Evolutionary conservation across 2,797 vertebrate genomes (phyloP).

Genomic region (Acanthurus tractus): DNA sequence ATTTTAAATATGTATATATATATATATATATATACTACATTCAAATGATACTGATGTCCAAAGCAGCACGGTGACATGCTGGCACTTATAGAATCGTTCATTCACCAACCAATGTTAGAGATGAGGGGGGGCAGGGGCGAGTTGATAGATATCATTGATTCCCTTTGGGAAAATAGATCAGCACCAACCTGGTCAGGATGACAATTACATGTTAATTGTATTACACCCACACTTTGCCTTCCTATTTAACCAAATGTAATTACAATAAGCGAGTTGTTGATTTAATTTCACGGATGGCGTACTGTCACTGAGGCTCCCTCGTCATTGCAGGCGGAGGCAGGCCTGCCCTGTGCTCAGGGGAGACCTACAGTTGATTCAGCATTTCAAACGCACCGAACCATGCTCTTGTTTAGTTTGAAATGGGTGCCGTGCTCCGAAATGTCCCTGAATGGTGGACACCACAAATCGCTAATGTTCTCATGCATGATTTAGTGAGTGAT

Average conservation of each 20-base stretch:
- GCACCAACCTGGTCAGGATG: constrained; percentile 78
- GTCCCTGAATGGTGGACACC: constrained; percentile 73
- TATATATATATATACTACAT: no score
- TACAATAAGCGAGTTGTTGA: constrained; percentile 84
- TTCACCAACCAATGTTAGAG: constrained; percentile 33
- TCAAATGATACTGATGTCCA: no score
- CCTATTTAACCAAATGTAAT: constrained; percentile 85
- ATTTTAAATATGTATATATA: no score
- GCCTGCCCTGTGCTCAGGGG: constrained; percentile 62
- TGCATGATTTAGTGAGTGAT: constrained; percentile 83
- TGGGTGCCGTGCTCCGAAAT: constrained; percentile 63
- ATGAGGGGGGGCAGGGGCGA: constrained; percentile 30
- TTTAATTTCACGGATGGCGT: constrained; percentile 86
- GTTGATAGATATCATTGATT: constrained; percentile 57
- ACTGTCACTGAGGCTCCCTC: constrained; percentile 70
- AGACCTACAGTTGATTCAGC: constrained; percentile 71
- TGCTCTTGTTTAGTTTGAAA: constrained; percentile 71
- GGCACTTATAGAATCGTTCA: constrained; percentile 18
- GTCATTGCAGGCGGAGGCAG: constrained; percentile 56
- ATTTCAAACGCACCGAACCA: constrained; percentile 60
- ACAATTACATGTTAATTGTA: constrained; percentile 84
- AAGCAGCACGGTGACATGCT: background rate
- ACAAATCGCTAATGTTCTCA: constrained; percentile 76
- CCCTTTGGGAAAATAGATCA: constrained; percentile 64
- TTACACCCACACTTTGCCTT: constrained; percentile 83